Evolutionary conservation across 2,888 invertebrate species (phyloP).

Genomic region (Venustoraphidia nigricollis): DNA sequence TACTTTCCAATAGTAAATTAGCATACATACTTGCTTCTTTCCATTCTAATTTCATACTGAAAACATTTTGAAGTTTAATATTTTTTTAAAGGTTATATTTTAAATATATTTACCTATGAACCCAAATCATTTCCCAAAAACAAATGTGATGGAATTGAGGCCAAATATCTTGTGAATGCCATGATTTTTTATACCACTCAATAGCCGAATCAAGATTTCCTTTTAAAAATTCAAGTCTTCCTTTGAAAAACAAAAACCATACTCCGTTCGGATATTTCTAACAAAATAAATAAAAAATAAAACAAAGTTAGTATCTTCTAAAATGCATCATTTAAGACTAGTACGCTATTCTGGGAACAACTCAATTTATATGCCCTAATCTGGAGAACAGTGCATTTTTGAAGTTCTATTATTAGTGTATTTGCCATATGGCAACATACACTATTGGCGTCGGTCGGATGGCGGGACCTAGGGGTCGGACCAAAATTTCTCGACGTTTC

Average conservation of each 20-base stretch:
- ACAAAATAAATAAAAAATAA: conserved; percentile 8
- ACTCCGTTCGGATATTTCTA: conserved; percentile 68
- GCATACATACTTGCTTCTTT: conserved; percentile 58
- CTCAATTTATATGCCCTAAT: too few relatives aligned
- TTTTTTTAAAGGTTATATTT: background rate
- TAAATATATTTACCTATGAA: conserved; percentile 45
- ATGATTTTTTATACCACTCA: conserved; percentile 62
- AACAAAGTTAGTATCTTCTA: too few relatives aligned
- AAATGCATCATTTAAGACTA: too few relatives aligned
- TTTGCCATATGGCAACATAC: too few relatives aligned
- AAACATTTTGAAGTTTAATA: conserved; percentile 11
- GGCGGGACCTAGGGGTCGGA: too few relatives aligned
- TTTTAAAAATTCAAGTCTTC: conserved; percentile 65
- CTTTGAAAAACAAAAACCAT: conserved; percentile 85
- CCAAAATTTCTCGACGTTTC: too few relatives aligned
- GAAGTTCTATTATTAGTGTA: too few relatives aligned
- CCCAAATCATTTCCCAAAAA: conserved; percentile 91
- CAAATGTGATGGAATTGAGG: conserved; percentile 85
- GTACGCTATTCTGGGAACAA: too few relatives aligned
- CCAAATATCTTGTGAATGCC: conserved; percentile 72
- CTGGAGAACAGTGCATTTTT: too few relatives aligned
- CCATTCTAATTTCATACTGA: conserved; percentile 59
- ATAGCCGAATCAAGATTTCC: conserved; percentile 60
- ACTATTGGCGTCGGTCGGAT: too few relatives aligned
- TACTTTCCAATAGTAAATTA: conserved; percentile 52